These are phyloP conservation scores for Aleadryas rufinucha DNA, from an alignment of 2,113 vertebrate species.

Conservation along the genomic window DNA sequence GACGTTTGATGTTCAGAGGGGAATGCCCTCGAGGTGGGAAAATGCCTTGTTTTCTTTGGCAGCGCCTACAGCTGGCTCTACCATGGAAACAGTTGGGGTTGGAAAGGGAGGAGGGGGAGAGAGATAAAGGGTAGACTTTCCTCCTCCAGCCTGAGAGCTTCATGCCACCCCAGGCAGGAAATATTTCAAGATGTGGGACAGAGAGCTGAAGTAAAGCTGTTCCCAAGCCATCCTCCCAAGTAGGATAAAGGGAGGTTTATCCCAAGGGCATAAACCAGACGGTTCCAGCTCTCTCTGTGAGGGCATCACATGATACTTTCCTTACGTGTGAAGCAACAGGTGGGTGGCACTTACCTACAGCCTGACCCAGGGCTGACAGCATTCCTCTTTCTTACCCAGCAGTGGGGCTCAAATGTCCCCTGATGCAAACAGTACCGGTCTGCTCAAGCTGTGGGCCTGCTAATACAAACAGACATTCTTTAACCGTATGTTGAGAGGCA, in stretches of 20 bases:
- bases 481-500: not conserved
- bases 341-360: not conserved
- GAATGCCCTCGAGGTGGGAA: constrained; percentile 64
- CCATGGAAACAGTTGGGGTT: not conserved
- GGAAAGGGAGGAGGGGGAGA: not conserved
- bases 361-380: not conserved
- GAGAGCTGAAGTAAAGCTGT: not conserved
- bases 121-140: not conserved
- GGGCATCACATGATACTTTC: not conserved
- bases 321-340: not conserved
- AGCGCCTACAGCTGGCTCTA: not conserved
- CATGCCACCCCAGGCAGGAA: not conserved
- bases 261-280: not conserved
- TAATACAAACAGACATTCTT: not conserved
- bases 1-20: constrained; percentile 57
- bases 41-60: constrained; percentile 62
- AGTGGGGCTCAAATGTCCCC: not conserved
- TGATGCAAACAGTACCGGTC: not conserved
- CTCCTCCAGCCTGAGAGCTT: not conserved
- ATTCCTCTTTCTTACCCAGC: not conserved
- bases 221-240: not conserved
- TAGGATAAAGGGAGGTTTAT: too few relatives aligned
- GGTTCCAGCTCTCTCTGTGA: not conserved
- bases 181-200: not conserved
- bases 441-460: not conserved